A percentile compares a stretch with the other conserved stretches of the same genome.
Evolutionary conservation across 2,797 vertebrate species (phyloP).

Genomic region (Eidolon dupreanum): DNA sequence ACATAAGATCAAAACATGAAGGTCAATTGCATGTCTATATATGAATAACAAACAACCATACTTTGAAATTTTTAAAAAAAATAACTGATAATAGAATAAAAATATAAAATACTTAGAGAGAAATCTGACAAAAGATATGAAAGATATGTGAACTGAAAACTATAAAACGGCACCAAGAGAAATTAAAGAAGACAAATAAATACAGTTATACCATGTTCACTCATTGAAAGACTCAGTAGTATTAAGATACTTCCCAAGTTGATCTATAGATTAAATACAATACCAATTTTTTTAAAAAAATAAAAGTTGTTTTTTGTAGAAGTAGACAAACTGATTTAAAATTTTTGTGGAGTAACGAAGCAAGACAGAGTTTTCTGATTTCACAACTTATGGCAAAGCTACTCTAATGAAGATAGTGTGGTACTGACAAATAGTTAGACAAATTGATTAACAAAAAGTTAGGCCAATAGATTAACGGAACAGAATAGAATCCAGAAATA

Average conservation of each 20-base stretch:
- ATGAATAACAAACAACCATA: not conserved
- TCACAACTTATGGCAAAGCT: not conserved
- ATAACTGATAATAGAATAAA: not conserved
- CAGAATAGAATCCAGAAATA: not conserved
- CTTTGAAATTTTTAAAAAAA: not conserved
- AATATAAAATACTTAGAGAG: not conserved
- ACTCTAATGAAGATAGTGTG: fast-evolving
- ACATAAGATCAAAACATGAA: not conserved
- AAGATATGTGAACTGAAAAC: not conserved
- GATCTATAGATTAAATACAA: not conserved
- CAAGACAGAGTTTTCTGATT: not conserved
- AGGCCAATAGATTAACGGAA: fast-evolving
- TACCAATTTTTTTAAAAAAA: not conserved
- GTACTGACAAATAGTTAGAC: not conserved
- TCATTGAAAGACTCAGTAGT: not conserved
- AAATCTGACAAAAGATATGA: not conserved
- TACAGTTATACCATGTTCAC: not conserved
- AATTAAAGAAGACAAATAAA: not conserved
- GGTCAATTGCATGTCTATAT: fast-evolving
- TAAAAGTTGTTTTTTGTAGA: not conserved
- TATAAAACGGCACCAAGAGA: not conserved
- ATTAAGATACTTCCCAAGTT: not conserved
- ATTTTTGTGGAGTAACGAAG: not conserved
- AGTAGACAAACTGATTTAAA: not conserved
- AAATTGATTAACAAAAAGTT: not conserved